phyloP scores from a whole-genome alignment of 2,888 invertebrate species.

The Leptinotarsa tumamoca region DNA sequence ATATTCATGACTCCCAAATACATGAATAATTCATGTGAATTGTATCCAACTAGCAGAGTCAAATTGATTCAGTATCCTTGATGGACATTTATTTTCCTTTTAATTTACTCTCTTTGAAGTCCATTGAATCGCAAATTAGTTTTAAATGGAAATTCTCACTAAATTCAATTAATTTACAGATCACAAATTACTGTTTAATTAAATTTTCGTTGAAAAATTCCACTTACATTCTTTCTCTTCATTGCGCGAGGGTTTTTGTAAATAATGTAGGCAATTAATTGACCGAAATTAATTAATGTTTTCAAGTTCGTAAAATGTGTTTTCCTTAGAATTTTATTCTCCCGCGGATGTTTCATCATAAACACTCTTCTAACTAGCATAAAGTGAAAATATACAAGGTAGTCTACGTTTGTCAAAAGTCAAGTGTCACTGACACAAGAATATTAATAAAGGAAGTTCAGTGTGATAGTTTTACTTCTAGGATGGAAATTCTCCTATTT shows the following conservation, averaged over 20 bases:
- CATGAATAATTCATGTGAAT: not conserved
- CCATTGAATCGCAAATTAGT: slow-evolving; percentile 18
- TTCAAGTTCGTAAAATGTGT: not conserved
- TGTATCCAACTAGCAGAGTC: not conserved
- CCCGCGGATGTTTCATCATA: no score
- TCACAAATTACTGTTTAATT: slow-evolving; percentile 11
- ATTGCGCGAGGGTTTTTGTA: not conserved
- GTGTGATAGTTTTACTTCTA: no score
- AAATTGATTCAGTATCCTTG: not conserved
- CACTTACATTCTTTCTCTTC: not conserved
- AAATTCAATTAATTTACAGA: slow-evolving; percentile 14
- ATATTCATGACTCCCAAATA: not conserved
- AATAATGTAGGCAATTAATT: not conserved
- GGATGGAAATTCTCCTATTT: no score
- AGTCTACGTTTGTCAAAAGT: no score
- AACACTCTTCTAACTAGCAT: no score
- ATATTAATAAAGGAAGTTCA: no score
- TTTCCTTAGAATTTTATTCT: no score
- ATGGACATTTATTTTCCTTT: slow-evolving; percentile 20
- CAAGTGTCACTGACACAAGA: no score
- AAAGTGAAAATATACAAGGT: no score
- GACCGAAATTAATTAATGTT: not conserved
- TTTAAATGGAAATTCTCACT: slow-evolving; percentile 22
- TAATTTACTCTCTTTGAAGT: slow-evolving; percentile 25
- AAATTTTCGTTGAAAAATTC: not conserved